A percentile compares a stretch with the other conserved stretches of the same genome.
These are phyloP conservation scores for Harpagoxenus sublaevis DNA, from an alignment of 2,888 invertebrate species.

Conservation along the genomic window DNA sequence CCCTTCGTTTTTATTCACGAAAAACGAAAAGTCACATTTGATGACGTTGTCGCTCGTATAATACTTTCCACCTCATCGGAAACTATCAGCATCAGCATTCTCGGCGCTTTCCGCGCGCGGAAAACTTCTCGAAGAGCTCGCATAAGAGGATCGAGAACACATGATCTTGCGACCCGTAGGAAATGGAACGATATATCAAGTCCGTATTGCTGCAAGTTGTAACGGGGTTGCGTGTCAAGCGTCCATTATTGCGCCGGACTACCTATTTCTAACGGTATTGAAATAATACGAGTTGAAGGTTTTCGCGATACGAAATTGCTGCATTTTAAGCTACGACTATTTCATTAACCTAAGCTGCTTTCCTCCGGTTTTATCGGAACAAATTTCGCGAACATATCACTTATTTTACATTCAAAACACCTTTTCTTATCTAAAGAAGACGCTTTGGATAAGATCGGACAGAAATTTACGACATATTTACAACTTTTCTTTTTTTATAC, in stretches of 20 bases:
- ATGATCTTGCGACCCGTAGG: not conserved
- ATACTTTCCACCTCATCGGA: not conserved
- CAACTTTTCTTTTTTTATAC: not conserved
- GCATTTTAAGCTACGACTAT: not conserved
- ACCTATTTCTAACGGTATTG: not conserved
- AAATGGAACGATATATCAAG: not conserved
- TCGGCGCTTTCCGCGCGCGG: not conserved
- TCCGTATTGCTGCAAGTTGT: not conserved
- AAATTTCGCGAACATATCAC: not conserved
- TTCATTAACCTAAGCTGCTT: not conserved
- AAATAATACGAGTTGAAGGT: constrained; percentile 27
- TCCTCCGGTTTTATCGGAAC: not conserved
- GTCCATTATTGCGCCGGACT: not conserved
- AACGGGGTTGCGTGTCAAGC: constrained; percentile 6
- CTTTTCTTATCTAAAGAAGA: not conserved
- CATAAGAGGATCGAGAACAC: not conserved
- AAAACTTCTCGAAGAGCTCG: not conserved
- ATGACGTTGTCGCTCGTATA: not conserved
- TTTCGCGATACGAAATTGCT: constrained; percentile 12
- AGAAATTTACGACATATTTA: not conserved
- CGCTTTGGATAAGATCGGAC: not conserved
- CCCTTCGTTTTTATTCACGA: too few relatives aligned
- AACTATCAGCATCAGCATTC: not conserved
- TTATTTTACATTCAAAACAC: not conserved
- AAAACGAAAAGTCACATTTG: not conserved